Base-by-base conservation (phyloP, 2,113 vertebrate genomes). In the Axis porcinus region DNA sequence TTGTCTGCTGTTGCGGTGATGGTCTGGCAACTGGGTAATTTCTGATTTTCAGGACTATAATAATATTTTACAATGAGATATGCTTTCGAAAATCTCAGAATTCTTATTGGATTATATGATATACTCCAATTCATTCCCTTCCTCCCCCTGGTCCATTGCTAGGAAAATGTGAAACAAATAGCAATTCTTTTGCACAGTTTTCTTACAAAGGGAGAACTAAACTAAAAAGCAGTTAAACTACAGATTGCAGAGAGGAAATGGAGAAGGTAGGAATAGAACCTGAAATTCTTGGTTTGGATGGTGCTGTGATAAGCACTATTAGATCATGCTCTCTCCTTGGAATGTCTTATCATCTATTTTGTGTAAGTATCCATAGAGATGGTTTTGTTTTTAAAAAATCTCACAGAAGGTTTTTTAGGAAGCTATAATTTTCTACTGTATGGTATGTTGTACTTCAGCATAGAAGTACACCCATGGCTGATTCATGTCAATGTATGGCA, bases 271-370 rank as follows among this genome's bases (percentile, higher is more conserved):
- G 67, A 94, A 60, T 28, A 84, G 47, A 78, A n/a, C 40, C 74
- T 88, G 89, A 91, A 92, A 78, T 78, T 92, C 58, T 93, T 83
- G 58, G 57, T 95, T 62, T 95, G 23, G 19, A 11, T 13, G 60
- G 76, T 60, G 17, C 36, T 50, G 13, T 70, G 67, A 86, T 96
- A 97, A 97, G 67, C 50, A 76, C 85, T 95, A 83, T 60, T 94
- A 94, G 50, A 55, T 81, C 76, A 40, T 13, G 40, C 64, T 76
- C 47, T 84, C 58, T 76, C n/a, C 70, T 92, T 16, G 67, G 36
- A 92, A 64, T 84, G 40, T 79, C 62, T 95, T 95, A 95, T 87
- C 84, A 64, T 25, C 30, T 83, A 67, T 90, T 97, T 96, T 92
- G 74, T 94, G 7, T 83, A 86, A 81, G 14, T 88, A 33, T 47